A percentile compares a stretch with the other conserved stretches of the same genome.
Conservation (phyloP, 1,140 invertebrate species). For the Drosophila ananassae region DNA sequence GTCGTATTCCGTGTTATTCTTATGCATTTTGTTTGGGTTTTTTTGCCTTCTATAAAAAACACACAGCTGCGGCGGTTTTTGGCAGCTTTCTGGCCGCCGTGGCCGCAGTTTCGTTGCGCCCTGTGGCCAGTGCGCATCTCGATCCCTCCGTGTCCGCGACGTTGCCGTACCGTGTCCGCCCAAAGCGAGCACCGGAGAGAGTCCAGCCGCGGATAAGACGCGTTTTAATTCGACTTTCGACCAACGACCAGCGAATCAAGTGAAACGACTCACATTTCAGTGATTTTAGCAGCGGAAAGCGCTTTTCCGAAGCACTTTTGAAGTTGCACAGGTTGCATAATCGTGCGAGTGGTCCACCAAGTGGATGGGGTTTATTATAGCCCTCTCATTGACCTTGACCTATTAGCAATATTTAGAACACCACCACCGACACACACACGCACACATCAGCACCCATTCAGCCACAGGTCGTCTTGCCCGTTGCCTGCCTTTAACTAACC, state of each 20-base stretch:
- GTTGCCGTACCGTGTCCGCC: slow-evolving; percentile 22
- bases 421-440: not conserved
- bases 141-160: slow-evolving; percentile 24
- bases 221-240: not conserved
- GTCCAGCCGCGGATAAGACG: slow-evolving; percentile 16
- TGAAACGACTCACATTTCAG: slow-evolving; percentile 44
- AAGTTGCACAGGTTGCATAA: slow-evolving; percentile 47
- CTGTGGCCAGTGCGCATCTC: slow-evolving; percentile 41
- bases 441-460: slow-evolving; percentile 23
- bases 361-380: slow-evolving; percentile 37
- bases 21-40: slow-evolving; percentile 20
- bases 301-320: not conserved
- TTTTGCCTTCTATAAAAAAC: slow-evolving; percentile 64
- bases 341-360: slow-evolving; percentile 9
- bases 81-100: slow-evolving; percentile 37
- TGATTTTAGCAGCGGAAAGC: slow-evolving; percentile 23
- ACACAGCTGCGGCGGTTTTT: slow-evolving; percentile 54
- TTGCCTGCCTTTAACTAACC: slow-evolving; percentile 62
- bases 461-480: slow-evolving; percentile 24
- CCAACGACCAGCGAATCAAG: slow-evolving; percentile 31
- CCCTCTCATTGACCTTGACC: slow-evolving; percentile 66
- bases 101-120: slow-evolving; percentile 59
- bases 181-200: slow-evolving; percentile 22
- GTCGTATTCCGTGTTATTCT: slow-evolving; percentile 7
- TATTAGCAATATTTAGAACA: slow-evolving; percentile 65